phyloP scores from a whole-genome alignment of 2,113 vertebrate genomes.

The rabbit (Oryctolagus cuniculus) region DNA sequence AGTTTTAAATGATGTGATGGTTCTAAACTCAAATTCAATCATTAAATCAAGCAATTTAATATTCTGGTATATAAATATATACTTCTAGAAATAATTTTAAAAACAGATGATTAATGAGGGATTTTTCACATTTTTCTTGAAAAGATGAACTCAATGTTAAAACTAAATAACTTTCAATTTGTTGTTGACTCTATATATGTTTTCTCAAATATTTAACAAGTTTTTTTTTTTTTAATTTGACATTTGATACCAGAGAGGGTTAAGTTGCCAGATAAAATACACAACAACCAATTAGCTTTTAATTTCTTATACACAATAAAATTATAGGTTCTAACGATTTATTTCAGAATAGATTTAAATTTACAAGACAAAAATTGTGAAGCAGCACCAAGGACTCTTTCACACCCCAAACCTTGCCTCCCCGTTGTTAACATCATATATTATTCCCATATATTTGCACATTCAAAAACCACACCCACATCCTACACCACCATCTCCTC shows the following conservation, averaged over 20 bases:
- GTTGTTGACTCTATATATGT: background rate
- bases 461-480: too few species aligned
- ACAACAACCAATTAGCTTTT: background rate
- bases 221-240: background rate
- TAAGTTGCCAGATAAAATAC: background rate
- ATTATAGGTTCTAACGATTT: background rate
- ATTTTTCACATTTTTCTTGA: background rate
- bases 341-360: too few species aligned
- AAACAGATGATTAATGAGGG: background rate
- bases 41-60: constrained; percentile 27
- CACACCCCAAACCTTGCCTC: too few species aligned
- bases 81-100: background rate
- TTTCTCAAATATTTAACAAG: background rate
- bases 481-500: too few species aligned
- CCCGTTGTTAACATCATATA: too few species aligned
- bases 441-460: too few species aligned
- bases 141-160: background rate
- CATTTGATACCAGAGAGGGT: background rate
- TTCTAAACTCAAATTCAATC: background rate
- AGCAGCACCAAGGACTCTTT: too few species aligned
- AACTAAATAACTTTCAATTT: background rate
- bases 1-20: background rate
- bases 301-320: background rate
- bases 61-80: background rate
- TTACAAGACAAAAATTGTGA: too few species aligned